These are phyloP conservation scores for Lanistes nyassanus DNA, from an alignment of 1,140 invertebrate species.

Conservation along the genomic window DNA sequence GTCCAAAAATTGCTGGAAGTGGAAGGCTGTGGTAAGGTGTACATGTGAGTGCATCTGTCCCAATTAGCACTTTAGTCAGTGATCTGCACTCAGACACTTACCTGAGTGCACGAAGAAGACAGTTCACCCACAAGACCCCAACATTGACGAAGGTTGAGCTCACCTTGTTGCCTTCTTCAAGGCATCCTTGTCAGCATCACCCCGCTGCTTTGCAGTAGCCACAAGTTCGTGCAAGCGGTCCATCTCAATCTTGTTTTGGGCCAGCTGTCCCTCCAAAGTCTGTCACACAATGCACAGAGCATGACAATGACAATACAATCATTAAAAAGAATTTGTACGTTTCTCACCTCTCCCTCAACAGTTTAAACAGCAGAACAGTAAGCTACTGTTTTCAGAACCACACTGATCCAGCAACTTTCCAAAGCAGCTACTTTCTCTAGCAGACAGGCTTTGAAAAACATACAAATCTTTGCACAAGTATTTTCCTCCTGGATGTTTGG, in stretches of 20 bases:
- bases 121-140: not conserved
- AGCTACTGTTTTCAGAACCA: no score
- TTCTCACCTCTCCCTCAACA: no score
- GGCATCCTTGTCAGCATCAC: conserved; percentile 62
- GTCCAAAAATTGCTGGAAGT: not conserved
- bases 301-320: not conserved
- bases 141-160: not conserved
- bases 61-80: not conserved
- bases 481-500: no score
- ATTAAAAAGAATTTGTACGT: no score
- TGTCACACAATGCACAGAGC: conserved; percentile 23
- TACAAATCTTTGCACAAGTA: no score
- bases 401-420: no score
- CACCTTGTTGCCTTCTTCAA: conserved; percentile 65
- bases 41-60: not conserved
- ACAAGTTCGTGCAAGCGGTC: conserved; percentile 60
- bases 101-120: not conserved
- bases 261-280: conserved; percentile 61
- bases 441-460: no score
- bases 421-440: no score
- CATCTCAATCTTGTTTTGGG: conserved; percentile 61
- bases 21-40: not conserved
- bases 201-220: conserved; percentile 49
- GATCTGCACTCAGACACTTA: not conserved
- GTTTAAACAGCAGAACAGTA: no score